phyloP scores from a whole-genome alignment of 2,113 vertebrate species.

The Antennarius striatus region DNA sequence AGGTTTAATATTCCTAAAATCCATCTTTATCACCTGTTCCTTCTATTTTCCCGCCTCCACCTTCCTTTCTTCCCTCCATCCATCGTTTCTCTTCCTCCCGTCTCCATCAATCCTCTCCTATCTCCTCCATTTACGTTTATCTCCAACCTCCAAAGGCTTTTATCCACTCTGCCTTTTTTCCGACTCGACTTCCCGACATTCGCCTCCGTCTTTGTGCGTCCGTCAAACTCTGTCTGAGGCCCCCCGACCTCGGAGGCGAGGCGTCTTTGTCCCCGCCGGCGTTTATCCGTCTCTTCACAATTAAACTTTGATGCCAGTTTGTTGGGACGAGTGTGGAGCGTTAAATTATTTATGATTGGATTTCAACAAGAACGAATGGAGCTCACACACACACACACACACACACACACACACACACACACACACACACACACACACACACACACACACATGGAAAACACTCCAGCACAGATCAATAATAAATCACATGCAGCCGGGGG shows the following conservation, averaged over 20 bases:
- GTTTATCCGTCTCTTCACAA: constrained; percentile 17
- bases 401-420: constrained; percentile 26
- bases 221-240: constrained; percentile 6
- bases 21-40: neutral
- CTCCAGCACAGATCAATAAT: constrained; percentile 72
- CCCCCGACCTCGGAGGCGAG: constrained; percentile 16
- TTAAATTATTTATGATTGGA: constrained; percentile 60
- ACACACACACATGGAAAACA: constrained; percentile 49
- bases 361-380: constrained; percentile 37
- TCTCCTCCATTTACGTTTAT: constrained; percentile 24
- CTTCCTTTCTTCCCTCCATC: constrained; percentile 17
- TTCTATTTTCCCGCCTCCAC: neutral
- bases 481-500: constrained; percentile 63
- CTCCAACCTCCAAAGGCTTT: constrained; percentile 5
- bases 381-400: constrained; percentile 12
- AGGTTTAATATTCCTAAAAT: neutral
- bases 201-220: neutral
- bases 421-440: constrained; percentile 32
- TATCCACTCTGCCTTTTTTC: constrained; percentile 7
- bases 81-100: constrained; percentile 3
- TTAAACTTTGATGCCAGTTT: constrained; percentile 59
- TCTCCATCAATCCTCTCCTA: constrained; percentile 19
- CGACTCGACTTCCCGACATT: neutral
- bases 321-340: constrained; percentile 58
- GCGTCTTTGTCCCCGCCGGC: neutral